Percentiles rank a stretch among this genome's conserved stretches.
Evolutionary conservation across 2,797 vertebrate genomes (phyloP).

Genomic region (Cossypha niveicapilla): DNA sequence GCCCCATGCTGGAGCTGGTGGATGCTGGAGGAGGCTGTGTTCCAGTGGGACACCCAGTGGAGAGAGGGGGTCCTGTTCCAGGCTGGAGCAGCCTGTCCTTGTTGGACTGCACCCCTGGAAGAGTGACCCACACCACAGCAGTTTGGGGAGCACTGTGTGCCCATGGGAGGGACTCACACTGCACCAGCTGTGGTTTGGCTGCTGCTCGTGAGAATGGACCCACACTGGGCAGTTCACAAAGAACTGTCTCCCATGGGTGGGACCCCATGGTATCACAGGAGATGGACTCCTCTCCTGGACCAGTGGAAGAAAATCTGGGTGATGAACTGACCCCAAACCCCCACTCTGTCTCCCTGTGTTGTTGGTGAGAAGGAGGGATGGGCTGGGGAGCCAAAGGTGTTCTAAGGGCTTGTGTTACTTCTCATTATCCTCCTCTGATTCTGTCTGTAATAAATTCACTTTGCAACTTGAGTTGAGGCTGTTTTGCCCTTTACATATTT

Average conservation of each 20-base stretch:
- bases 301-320: rapidly evolving
- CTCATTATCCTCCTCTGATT: background rate
- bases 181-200: background rate
- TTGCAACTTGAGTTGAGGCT: background rate
- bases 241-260: background rate
- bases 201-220: background rate
- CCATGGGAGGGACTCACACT: rapidly evolving
- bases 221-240: background rate
- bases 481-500: background rate
- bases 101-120: no score
- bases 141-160: background rate
- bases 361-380: background rate
- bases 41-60: background rate
- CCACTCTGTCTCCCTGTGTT: background rate
- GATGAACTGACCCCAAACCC: background rate
- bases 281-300: background rate
- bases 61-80: background rate
- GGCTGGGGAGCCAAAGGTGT: rapidly evolving
- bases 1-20: no score
- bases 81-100: background rate
- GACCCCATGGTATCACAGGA: background rate
- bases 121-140: rapidly evolving
- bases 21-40: background rate
- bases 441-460: background rate
- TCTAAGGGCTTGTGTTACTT: background rate